Conservation (phyloP, 2,113 vertebrate species). For the Astur gentilis region DNA sequence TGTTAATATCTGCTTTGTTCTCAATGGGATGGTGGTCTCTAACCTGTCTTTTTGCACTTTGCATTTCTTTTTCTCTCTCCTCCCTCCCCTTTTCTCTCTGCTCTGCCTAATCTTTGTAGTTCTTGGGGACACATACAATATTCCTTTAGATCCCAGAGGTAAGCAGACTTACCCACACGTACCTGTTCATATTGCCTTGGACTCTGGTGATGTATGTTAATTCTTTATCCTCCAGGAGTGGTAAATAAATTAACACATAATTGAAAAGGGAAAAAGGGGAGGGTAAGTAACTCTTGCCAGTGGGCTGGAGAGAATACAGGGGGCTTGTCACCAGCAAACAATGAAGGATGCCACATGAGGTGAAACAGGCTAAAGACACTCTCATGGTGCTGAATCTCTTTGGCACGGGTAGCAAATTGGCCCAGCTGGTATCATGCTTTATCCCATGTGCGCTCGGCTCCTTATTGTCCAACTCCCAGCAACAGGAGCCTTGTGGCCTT, state of each 20-base stretch:
- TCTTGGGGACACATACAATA: conserved; percentile 99
- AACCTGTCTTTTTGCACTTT: conserved; percentile 89
- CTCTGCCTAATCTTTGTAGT: conserved; percentile 86
- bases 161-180: conserved; percentile 73
- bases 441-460: not conserved
- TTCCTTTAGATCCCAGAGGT: conserved; percentile 99
- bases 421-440: conserved; percentile 21
- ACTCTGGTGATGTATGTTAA: conserved; percentile 8
- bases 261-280: not conserved
- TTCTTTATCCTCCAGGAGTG: not conserved
- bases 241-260: conserved; percentile 24
- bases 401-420: conserved; percentile 2
- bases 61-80: conserved; percentile 78
- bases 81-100: conserved; percentile 69
- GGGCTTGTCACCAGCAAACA: conserved; percentile 24
- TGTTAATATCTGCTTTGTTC: conserved; percentile 74
- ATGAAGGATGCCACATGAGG: conserved; percentile 23
- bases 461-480: conserved; percentile 43
- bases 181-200: not conserved
- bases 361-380: not conserved
- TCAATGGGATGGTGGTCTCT: conserved; percentile 74
- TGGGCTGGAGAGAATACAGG: not conserved
- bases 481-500: conserved; percentile 25
- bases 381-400: conserved; percentile 1
- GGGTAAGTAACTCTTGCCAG: conserved; percentile 4